Conservation (phyloP, 2,113 vertebrate genomes). For the Cettia cetti region DNA sequence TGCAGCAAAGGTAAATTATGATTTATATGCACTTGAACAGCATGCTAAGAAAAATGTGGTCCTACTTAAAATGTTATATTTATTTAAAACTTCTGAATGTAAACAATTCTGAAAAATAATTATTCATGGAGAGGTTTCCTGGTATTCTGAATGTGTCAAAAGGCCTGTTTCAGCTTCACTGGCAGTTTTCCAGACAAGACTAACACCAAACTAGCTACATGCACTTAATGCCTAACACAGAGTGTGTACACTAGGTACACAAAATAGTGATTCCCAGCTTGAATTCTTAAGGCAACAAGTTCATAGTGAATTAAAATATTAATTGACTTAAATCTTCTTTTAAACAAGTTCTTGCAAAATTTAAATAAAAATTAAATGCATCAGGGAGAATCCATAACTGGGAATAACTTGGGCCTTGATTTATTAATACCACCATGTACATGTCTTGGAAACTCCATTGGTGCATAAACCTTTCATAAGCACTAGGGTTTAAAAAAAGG, state of each 20-base stretch:
- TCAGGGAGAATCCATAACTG: background rate
- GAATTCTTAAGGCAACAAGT: background rate
- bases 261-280: background rate
- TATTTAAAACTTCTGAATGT: background rate
- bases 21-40: slow-evolving; percentile 21
- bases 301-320: background rate
- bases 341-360: background rate
- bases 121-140: slow-evolving; percentile 7
- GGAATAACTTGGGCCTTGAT: background rate
- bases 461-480: background rate
- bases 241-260: background rate
- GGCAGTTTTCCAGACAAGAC: background rate
- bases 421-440: background rate
- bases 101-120: slow-evolving; percentile 24
- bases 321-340: background rate
- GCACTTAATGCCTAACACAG: background rate
- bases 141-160: background rate
- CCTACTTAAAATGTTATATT: background rate
- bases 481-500: background rate
- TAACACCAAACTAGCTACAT: background rate
- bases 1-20: slow-evolving; percentile 21
- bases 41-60: background rate
- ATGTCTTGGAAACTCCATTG: background rate
- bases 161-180: background rate
- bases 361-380: background rate